These are phyloP conservation scores for Clepsis dumicolana DNA, from an alignment of 2,888 invertebrate species.

Conservation along the genomic window DNA sequence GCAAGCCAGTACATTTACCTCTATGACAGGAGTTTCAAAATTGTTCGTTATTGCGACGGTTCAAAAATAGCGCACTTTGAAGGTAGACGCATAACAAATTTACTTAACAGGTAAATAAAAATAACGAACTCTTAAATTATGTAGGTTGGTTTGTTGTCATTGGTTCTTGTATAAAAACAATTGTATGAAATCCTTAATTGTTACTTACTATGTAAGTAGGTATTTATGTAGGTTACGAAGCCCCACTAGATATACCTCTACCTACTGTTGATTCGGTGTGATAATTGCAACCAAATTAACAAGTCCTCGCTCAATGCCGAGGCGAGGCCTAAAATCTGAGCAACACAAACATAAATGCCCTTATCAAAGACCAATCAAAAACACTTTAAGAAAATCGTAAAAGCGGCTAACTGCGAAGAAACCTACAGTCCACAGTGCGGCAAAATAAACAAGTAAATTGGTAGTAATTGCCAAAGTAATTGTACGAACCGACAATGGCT, in stretches of 20 bases:
- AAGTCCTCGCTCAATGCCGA: conserved; percentile 30
- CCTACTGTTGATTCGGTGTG: conserved; percentile 11
- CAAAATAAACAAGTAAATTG: conserved; percentile 14
- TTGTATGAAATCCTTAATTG: background rate
- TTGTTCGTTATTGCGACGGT: background rate
- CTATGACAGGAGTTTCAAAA: background rate
- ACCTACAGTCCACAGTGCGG: conserved; percentile 10
- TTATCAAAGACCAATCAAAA: conserved; percentile 21
- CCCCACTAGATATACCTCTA: background rate
- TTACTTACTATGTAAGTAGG: background rate
- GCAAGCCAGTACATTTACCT: background rate
- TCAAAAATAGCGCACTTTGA: background rate
- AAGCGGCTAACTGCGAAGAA: background rate
- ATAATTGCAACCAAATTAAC: conserved; percentile 38
- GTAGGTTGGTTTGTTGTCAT: no score
- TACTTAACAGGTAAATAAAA: background rate
- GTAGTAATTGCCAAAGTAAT: conserved; percentile 10
- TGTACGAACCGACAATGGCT: background rate
- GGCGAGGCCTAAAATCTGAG: conserved; percentile 1
- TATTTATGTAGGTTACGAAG: background rate
- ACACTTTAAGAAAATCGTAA: conserved; percentile 27
- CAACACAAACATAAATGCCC: conserved; percentile 14
- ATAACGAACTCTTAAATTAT: background rate
- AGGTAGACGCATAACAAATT: background rate
- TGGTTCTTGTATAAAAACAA: background rate